These are phyloP conservation scores for Bergia sp. DNA, from an alignment of 92 coral and sea anemone species.

Conservation along the genomic window DNA sequence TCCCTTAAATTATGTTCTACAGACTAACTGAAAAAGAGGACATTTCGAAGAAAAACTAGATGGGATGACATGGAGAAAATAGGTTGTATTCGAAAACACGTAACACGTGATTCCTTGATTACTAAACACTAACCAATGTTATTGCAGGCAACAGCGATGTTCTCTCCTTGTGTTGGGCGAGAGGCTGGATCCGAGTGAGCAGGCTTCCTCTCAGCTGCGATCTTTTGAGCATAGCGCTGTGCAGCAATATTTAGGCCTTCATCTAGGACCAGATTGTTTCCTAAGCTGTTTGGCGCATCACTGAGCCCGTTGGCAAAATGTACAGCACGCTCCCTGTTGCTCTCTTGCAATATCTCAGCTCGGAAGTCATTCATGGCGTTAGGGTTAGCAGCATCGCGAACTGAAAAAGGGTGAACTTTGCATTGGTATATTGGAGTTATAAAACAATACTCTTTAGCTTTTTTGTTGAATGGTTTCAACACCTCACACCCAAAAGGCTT, in stretches of 20 bases:
- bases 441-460: not conserved
- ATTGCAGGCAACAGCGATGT: conserved; percentile 38
- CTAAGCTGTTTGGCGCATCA: not conserved
- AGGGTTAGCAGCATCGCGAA: not conserved
- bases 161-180: conserved; percentile 42
- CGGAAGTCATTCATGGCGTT: conserved; percentile 6
- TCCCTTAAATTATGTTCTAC: too few species aligned
- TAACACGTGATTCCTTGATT: not conserved
- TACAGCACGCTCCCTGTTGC: conserved; percentile 26
- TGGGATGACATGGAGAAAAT: too few species aligned
- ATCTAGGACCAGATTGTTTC: conserved; percentile 25
- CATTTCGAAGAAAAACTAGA: not conserved
- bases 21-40: too few species aligned
- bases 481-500: too few species aligned
- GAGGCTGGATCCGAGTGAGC: conserved; percentile 44
- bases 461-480: too few species aligned
- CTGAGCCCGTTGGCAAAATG: conserved; percentile 15
- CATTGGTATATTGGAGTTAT: not conserved
- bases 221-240: conserved; percentile 41
- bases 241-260: conserved; percentile 32
- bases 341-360: conserved; percentile 9
- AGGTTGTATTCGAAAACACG: too few species aligned
- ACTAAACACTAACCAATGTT: conserved; percentile 40
- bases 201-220: conserved; percentile 33
- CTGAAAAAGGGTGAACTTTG: not conserved